Percentiles rank a stretch among this genome's conserved stretches.
These are phyloP conservation scores for Oophaga pumilio DNA, from an alignment of 2,113 vertebrate species.

Conservation along the genomic window DNA sequence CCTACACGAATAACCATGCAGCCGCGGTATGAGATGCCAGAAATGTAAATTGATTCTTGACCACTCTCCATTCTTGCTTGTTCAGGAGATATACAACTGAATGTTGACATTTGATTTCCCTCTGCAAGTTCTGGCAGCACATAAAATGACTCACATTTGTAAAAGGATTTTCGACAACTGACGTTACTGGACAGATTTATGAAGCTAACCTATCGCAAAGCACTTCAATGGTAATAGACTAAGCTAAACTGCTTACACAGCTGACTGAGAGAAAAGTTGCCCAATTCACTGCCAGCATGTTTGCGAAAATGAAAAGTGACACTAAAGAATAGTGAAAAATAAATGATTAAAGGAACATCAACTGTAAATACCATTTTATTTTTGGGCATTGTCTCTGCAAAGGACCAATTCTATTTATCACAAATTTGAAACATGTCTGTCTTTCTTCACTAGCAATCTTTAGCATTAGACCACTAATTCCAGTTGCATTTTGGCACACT, in stretches of 20 bases:
- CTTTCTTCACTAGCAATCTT: background rate
- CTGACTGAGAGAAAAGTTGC: constrained; percentile 15
- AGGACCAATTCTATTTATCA: background rate
- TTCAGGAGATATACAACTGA: constrained; percentile 28
- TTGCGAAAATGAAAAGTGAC: constrained; percentile 8
- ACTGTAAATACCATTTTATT: background rate
- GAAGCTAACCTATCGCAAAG: constrained; percentile 28
- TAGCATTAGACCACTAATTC: background rate
- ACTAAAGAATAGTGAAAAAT: background rate
- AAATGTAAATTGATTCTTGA: constrained; percentile 19
- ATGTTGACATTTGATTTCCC: constrained; percentile 41
- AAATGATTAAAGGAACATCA: constrained; percentile 1
- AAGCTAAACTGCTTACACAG: constrained; percentile 42
- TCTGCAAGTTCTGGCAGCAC: constrained; percentile 14
- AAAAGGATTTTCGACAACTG: constrained; percentile 36
- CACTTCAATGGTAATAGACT: constrained; percentile 31
- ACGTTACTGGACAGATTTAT: constrained; percentile 43
- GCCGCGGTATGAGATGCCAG: background rate
- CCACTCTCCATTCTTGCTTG: background rate
- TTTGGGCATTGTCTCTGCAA: background rate
- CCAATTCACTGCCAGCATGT: background rate
- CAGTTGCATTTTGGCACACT: no score
- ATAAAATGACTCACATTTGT: constrained; percentile 31
- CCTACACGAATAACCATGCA: background rate
- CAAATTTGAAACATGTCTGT: background rate